Conservation (phyloP, 2,113 vertebrate genomes). For the Mobula birostris region DNA sequence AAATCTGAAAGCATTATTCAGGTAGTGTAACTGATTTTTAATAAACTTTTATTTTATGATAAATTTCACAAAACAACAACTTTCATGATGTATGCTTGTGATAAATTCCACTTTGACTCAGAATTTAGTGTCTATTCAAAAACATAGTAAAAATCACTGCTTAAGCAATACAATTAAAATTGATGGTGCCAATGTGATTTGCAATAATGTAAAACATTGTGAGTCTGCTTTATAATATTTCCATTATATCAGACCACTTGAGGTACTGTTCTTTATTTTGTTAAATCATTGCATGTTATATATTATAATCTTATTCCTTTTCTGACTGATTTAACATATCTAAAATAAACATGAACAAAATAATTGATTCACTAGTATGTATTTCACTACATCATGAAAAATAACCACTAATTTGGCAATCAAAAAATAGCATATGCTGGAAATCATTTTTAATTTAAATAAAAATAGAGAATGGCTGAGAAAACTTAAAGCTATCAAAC, state of each 20-base stretch:
- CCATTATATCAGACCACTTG: not conserved
- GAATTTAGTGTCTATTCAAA: not conserved
- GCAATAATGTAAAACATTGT: not conserved
- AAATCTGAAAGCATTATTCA: slow-evolving; percentile 63
- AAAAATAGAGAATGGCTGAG: too few species aligned
- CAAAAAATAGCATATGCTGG: too few species aligned
- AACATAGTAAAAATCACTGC: not conserved
- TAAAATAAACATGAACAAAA: not conserved
- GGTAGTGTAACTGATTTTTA: slow-evolving; percentile 44
- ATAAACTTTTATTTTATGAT: not conserved
- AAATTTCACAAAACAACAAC: too few species aligned
- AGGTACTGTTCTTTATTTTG: not conserved
- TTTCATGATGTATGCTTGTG: too few species aligned
- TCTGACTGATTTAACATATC: not conserved
- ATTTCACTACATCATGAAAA: not conserved
- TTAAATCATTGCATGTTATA: not conserved
- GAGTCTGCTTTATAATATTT: not conserved
- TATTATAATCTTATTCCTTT: not conserved
- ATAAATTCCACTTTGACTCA: too few species aligned
- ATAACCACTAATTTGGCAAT: too few species aligned
- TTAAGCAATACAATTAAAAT: not conserved
- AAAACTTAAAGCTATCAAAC: not conserved
- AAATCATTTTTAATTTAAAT: too few species aligned
- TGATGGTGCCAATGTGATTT: not conserved
- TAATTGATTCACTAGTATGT: not conserved